These are phyloP conservation scores for Ephialtes manifestator DNA, from an alignment of 2,888 invertebrate species.

Conservation along the genomic window DNA sequence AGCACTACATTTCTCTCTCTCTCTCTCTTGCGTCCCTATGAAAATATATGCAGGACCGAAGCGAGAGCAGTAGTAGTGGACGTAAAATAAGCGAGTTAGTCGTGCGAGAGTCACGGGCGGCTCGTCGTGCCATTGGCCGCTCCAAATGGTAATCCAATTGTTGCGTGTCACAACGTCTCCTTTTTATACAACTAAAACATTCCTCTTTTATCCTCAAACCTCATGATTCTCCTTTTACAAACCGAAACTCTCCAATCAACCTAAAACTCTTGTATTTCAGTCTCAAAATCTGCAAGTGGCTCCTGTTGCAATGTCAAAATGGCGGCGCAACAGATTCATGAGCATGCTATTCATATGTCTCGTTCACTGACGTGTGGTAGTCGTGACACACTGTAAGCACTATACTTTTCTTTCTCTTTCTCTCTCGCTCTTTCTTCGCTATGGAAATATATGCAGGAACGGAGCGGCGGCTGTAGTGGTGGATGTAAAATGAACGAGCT, in stretches of 20 bases:
- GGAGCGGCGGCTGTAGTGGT: background rate
- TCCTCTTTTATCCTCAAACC: constrained; percentile 11
- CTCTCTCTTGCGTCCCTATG: background rate
- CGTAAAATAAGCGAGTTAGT: too few relatives aligned
- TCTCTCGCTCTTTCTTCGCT: background rate
- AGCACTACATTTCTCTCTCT: background rate
- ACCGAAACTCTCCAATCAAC: background rate
- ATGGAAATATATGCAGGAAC: constrained; percentile 13
- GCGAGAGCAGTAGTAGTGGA: too few relatives aligned
- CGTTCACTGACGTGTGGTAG: constrained; percentile 1
- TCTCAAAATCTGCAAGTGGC: background rate
- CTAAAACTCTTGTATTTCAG: constrained; percentile 2
- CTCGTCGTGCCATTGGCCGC: constrained; percentile 34
- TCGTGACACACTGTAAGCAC: constrained; percentile 5
- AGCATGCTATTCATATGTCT: background rate
- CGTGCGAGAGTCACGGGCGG: too few relatives aligned
- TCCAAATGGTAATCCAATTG: constrained; percentile 9
- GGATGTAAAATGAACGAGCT: background rate
- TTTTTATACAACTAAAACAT: background rate
- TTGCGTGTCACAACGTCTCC: background rate
- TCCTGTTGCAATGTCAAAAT: constrained; percentile 52
- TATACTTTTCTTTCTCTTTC: background rate
- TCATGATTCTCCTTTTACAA: background rate
- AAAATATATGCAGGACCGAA: too few relatives aligned
- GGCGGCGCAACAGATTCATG: constrained; percentile 51